Evolutionary conservation across 1,140 invertebrate species (phyloP).

Genomic region (Hydropsyche tenuis): DNA sequence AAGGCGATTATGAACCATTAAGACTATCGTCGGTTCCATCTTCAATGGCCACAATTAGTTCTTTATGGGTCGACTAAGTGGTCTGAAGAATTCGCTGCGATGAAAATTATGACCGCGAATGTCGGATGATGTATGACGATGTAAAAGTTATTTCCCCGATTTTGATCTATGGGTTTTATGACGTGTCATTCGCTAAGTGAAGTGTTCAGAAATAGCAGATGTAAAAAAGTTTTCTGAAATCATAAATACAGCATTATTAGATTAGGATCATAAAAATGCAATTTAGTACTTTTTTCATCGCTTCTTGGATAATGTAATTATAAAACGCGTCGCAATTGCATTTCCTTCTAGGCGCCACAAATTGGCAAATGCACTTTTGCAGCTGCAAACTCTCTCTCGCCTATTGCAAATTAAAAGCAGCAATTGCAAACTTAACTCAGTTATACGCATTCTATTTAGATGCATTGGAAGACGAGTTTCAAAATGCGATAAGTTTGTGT

Average conservation of each 20-base stretch:
- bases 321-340: too few species aligned
- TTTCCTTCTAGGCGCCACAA: not conserved
- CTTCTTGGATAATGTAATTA: too few species aligned
- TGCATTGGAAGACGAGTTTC: too few species aligned
- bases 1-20: slow-evolving; percentile 13
- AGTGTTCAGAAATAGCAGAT: too few species aligned
- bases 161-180: too few species aligned
- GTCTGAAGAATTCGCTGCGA: not conserved
- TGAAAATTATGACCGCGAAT: slow-evolving; percentile 4
- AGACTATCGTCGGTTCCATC: slow-evolving; percentile 17
- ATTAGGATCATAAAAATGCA: too few species aligned
- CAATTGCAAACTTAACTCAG: not conserved
- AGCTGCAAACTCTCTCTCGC: not conserved
- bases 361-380: slow-evolving; percentile 1
- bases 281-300: too few species aligned
- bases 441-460: not conserved
- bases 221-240: too few species aligned
- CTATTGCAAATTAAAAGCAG: not conserved
- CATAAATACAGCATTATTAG: too few species aligned
- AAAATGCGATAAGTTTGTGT: too few species aligned
- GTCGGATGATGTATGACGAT: not conserved
- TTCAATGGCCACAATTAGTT: slow-evolving; percentile 12
- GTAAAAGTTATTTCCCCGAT: too few species aligned
- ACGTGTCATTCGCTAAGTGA: too few species aligned
- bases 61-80: slow-evolving; percentile 11